phyloP scores from a whole-genome alignment of 2,113 vertebrate genomes.

The Pygoscelis antarcticus region DNA sequence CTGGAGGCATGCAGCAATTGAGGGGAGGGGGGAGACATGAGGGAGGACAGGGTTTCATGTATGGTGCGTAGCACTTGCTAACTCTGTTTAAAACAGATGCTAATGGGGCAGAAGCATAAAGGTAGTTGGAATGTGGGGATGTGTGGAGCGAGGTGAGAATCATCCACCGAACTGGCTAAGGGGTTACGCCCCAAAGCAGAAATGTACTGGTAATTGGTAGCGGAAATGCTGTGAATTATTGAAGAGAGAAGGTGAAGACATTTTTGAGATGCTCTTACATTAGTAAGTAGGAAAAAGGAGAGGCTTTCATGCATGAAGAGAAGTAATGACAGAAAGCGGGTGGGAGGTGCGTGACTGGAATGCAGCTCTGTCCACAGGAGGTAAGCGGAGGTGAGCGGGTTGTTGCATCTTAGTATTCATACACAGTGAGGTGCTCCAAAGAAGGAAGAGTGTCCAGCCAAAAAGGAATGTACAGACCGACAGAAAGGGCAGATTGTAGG shows the following conservation, averaged over 20 bases:
- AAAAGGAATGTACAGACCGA: not conserved
- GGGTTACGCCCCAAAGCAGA: not conserved
- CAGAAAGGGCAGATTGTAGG: not conserved
- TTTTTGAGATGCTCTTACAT: not conserved
- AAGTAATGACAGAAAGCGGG: not conserved
- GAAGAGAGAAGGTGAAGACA: not conserved
- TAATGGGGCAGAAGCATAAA: not conserved
- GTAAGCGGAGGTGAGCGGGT: not conserved
- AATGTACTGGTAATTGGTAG: not conserved
- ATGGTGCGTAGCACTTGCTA: not conserved
- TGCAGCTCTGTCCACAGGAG: not conserved
- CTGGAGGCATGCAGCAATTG: not conserved
- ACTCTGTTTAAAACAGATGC: not conserved
- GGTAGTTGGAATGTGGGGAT: not conserved
- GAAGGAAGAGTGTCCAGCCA: not conserved
- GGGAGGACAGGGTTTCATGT: not conserved
- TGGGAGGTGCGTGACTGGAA: not conserved
- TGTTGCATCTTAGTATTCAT: not conserved
- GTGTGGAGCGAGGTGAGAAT: not conserved
- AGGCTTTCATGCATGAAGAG: conserved; percentile 27
- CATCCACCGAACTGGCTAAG: not conserved
- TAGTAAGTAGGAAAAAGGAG: not conserved
- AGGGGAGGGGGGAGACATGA: not conserved
- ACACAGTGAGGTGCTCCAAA: not conserved
- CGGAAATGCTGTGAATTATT: not conserved